Base-by-base conservation (phyloP, 2,797 vertebrate genomes). In the Gymnoscopelus braueri region DNA sequence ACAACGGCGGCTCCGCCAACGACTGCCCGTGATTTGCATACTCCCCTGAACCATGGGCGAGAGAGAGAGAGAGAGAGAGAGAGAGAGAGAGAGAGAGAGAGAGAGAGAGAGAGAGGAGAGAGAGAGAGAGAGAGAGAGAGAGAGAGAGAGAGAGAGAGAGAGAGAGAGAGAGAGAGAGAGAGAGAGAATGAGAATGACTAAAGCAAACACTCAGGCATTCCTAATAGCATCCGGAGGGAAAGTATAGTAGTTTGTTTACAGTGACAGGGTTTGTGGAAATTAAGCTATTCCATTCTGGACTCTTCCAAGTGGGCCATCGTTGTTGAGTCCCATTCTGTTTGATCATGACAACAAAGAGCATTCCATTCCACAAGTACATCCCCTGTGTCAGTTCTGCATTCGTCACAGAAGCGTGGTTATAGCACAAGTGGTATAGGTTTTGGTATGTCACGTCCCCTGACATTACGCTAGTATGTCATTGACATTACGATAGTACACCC, bases 1-100 rank as follows among this genome's bases (percentile, higher is more conserved):
- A 91, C 86, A 92, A 91, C 85, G 72, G 79, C 50, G 29, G 79
- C 83, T 78, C 84, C 32, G 79, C 84, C 75, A 87, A 85, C 60
- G 67, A 83, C 77, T 32, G 66, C n/a, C 74, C 83, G 69, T 85
- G 79, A 94, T 93, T 91, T 92, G 82, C 89, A 91, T 91, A 92
- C 67, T 75, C 84, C 48, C 48, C 69, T 83, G 64, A 81, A 79
- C 74, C 4, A 35, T 4, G 5, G 32, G n/a, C n/a, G n/a, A n/a
- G n/a, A n/a, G n/a, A n/a, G n/a, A n/a, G n/a, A 29, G 29, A 29
- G 29, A 29, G 29, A 29, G 29, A 29, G 29, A 29, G 29, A 29
- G 29, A 29, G 29, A 29, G 29, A 29, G 29, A 29, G 29, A 29
- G 29, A 29, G 29, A 29, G 29, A 73, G 15, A 67, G 66, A 72